These are phyloP conservation scores for Fregetta grallaria DNA, from an alignment of 2,113 vertebrate species.

Conservation along the genomic window DNA sequence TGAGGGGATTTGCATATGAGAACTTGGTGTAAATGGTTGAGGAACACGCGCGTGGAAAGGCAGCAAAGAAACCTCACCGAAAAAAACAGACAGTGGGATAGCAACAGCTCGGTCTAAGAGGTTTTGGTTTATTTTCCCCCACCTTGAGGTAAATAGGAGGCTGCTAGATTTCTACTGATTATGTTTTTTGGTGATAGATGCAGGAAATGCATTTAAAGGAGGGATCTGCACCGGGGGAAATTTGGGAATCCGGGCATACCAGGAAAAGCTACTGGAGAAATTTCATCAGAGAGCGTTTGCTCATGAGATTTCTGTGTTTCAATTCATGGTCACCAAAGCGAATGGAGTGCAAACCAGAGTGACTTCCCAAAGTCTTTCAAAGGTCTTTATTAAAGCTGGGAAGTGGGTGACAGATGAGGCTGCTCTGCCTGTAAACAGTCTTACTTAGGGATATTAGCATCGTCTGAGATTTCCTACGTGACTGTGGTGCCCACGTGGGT, in stretches of 20 bases:
- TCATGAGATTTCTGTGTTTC: fast-evolving
- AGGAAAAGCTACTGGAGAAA: not conserved
- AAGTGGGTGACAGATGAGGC: not conserved
- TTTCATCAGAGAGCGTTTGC: not conserved
- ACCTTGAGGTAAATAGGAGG: not conserved
- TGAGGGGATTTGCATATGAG: not conserved
- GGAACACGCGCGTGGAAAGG: not conserved
- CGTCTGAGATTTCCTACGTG: not conserved
- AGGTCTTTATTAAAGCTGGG: not conserved
- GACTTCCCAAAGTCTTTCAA: not conserved
- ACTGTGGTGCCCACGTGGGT: fast-evolving
- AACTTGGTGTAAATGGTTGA: not conserved
- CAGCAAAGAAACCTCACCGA: not conserved
- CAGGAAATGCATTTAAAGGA: not conserved
- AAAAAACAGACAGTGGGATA: not conserved
- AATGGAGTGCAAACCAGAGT: not conserved
- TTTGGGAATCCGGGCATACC: not conserved
- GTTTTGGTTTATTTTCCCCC: not conserved
- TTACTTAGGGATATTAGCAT: not conserved
- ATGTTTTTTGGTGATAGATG: not conserved
- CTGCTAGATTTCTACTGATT: not conserved
- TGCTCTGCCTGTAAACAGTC: not conserved
- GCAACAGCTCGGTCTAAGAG: not conserved
- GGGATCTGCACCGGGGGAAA: not conserved
- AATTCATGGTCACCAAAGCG: not conserved